Conservation (phyloP, 2,888 invertebrate genomes). For the Anodontia alba region DNA sequence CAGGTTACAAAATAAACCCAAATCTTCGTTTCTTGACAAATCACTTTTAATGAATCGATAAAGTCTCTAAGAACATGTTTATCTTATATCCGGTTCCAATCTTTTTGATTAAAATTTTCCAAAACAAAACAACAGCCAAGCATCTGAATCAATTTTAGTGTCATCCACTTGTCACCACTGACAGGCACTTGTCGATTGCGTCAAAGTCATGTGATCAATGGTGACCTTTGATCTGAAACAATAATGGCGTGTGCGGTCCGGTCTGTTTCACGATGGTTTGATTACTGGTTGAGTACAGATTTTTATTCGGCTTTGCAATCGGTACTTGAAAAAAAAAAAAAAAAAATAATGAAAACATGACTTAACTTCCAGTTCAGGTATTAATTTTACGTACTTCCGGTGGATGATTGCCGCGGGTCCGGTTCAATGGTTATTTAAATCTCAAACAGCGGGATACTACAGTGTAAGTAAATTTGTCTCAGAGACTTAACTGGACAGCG, state of each 20-base stretch:
- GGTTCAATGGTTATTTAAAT: too few species aligned
- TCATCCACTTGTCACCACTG: slow-evolving; percentile 52
- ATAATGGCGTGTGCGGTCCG: background rate
- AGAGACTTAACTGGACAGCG: too few species aligned
- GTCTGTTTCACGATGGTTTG: background rate
- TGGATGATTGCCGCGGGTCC: too few species aligned
- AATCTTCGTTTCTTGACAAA: slow-evolving; percentile 56
- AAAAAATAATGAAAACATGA: too few species aligned
- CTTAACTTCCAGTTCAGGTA: too few species aligned
- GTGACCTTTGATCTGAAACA: slow-evolving; percentile 19
- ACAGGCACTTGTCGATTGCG: slow-evolving; percentile 50
- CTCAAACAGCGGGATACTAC: too few species aligned
- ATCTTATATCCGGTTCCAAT: slow-evolving; percentile 54
- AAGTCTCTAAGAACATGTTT: slow-evolving; percentile 56
- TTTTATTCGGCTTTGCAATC: too few species aligned
- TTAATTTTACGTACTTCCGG: too few species aligned
- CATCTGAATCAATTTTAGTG: slow-evolving; percentile 50
- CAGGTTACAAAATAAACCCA: slow-evolving; percentile 55
- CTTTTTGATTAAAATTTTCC: slow-evolving; percentile 49
- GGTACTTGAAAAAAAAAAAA: too few species aligned
- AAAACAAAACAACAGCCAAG: slow-evolving; percentile 54
- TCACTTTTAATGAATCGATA: slow-evolving; percentile 57
- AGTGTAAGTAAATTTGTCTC: too few species aligned
- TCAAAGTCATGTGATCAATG: slow-evolving; percentile 30
- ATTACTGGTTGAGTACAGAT: too few species aligned